Percentiles rank a stretch among this genome's conserved stretches.
Evolutionary conservation across 1,140 invertebrate species (phyloP).

Genomic region (Aricia agestis): DNA sequence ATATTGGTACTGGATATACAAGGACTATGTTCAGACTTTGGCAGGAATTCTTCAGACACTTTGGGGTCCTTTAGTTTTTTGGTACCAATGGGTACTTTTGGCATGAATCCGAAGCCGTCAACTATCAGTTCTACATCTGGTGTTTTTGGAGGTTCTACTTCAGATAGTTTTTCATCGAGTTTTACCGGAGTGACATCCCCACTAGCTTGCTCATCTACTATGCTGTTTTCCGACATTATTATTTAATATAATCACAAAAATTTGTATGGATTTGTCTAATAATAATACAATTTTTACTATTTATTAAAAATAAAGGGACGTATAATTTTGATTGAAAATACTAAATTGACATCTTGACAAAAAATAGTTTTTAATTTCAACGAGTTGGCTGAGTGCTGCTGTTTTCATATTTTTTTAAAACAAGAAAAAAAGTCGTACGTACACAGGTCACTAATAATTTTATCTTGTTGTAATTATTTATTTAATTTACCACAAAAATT

Average conservation of each 20-base stretch:
- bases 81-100: constrained; percentile 29
- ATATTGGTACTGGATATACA: constrained; percentile 62
- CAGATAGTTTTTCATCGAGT: constrained; percentile 25
- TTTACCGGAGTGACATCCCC: constrained; percentile 39
- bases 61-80: constrained; percentile 25
- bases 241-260: constrained; percentile 15
- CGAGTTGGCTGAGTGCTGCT: neutral
- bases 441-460: too few species aligned
- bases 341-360: neutral
- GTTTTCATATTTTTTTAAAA: neutral
- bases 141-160: constrained; percentile 37
- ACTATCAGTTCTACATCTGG: constrained; percentile 59
- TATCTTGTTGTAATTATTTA: too few species aligned
- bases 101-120: constrained; percentile 68
- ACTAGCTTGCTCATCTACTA: constrained; percentile 42
- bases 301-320: too few species aligned
- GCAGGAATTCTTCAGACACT: constrained; percentile 30
- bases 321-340: neutral
- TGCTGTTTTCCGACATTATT: constrained; percentile 43
- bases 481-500: too few species aligned
- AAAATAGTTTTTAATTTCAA: neutral
- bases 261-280: too few species aligned
- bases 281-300: too few species aligned
- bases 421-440: too few species aligned
- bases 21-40: constrained; percentile 39